A percentile compares a stretch with the other conserved stretches of the same genome.
phyloP scores from a whole-genome alignment of 2,888 invertebrate species.

The Epirrita christyi region DNA sequence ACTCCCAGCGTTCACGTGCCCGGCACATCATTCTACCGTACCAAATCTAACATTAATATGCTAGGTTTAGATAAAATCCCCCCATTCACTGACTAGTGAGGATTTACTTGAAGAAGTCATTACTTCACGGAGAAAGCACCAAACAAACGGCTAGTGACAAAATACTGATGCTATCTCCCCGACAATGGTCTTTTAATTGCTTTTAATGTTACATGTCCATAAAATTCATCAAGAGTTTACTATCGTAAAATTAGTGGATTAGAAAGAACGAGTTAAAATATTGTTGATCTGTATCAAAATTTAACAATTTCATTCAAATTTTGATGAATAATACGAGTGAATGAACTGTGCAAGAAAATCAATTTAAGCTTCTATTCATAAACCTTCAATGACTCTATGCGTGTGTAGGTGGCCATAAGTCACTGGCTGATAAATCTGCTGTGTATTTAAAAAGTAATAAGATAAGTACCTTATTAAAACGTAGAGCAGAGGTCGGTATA shows the following conservation, averaged over 20 bases:
- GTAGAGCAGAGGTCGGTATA: no score
- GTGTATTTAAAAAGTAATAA: neutral
- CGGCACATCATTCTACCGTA: conserved; percentile 70
- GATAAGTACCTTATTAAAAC: neutral
- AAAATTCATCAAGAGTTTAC: conserved; percentile 5
- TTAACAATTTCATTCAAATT: neutral
- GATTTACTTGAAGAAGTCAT: conserved; percentile 56
- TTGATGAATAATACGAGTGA: conserved; percentile 48
- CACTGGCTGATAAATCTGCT: conserved; percentile 53
- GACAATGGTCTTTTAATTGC: conserved; percentile 19
- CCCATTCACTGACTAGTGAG: conserved; percentile 41
- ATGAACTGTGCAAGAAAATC: conserved; percentile 65
- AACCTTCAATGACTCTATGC: conserved; percentile 59
- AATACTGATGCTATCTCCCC: conserved; percentile 21
- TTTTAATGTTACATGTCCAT: conserved; percentile 4
- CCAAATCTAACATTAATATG: conserved; percentile 80
- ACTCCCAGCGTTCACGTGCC: conserved; percentile 83
- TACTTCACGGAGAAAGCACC: conserved; percentile 51
- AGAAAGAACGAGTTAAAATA: neutral
- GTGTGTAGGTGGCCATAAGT: conserved; percentile 68
- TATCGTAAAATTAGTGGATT: neutral
- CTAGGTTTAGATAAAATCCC: conserved; percentile 72
- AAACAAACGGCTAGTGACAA: conserved; percentile 3
- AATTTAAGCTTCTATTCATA: conserved; percentile 69
- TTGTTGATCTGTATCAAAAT: neutral